Evolutionary conservation across 2,113 vertebrate genomes (phyloP).

Genomic region (Bucco capensis): DNA sequence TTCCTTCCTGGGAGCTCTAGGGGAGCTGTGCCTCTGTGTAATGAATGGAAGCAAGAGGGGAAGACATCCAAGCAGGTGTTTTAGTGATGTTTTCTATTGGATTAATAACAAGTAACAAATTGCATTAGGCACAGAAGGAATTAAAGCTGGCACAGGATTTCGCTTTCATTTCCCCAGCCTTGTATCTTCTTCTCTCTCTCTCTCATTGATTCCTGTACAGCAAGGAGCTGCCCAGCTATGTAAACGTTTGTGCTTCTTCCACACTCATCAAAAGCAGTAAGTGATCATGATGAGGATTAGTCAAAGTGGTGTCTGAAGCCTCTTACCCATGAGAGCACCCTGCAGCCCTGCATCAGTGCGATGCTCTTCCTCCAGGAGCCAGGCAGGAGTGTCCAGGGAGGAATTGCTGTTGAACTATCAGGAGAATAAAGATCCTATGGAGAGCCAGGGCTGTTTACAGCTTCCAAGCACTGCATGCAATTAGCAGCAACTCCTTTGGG

Average conservation of each 20-base stretch:
- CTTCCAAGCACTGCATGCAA: neutral
- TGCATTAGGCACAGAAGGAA: slow-evolving; percentile 45
- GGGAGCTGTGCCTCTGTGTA: neutral
- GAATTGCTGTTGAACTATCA: neutral
- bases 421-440: neutral
- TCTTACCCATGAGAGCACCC: neutral
- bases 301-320: neutral
- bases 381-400: neutral
- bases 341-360: neutral
- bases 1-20: neutral
- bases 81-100: neutral
- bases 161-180: neutral
- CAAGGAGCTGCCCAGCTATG: neutral
- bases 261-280: neutral
- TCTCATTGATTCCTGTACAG: neutral
- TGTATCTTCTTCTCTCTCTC: neutral
- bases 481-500: neutral
- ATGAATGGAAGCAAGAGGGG: fast-evolving
- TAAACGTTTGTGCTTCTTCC: neutral
- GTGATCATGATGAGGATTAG: neutral
- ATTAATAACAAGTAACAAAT: slow-evolving; percentile 57
- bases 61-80: slow-evolving; percentile 41
- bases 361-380: neutral
- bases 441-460: neutral
- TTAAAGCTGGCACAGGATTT: neutral